These are phyloP conservation scores for Heliothis subflexa DNA, from an alignment of 1,140 invertebrate genomes.

Conservation along the genomic window DNA sequence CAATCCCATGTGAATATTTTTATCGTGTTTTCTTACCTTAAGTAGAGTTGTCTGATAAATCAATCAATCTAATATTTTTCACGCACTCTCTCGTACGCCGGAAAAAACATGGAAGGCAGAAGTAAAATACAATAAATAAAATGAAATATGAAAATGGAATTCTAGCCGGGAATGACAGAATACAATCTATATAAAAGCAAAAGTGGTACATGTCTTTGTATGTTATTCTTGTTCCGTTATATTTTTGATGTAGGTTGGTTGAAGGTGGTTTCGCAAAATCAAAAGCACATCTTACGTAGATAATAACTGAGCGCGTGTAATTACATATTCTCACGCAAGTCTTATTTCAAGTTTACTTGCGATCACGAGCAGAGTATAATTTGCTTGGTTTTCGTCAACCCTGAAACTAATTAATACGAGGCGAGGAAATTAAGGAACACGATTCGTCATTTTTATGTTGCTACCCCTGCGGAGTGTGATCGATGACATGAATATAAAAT, in stretches of 20 bases:
- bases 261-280: neutral
- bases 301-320: slow-evolving; percentile 1
- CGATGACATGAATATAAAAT: no score
- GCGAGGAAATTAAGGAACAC: neutral
- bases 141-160: no score
- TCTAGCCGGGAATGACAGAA: no score
- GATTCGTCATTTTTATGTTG: neutral
- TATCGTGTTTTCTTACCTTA: no score
- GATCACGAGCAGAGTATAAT: slow-evolving; percentile 25
- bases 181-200: no score
- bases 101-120: no score
- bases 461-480: neutral
- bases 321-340: slow-evolving; percentile 12
- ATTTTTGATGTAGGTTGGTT: neutral
- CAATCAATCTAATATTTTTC: no score
- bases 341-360: slow-evolving; percentile 23
- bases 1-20: no score
- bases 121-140: no score
- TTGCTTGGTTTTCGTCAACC: neutral
- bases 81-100: no score
- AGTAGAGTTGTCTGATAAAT: no score
- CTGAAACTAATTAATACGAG: slow-evolving; percentile 7
- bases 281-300: neutral
- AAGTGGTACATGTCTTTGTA: neutral
- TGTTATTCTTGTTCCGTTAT: neutral